Conservation (phyloP, 2,113 vertebrate species). For the Embiotoca jacksoni region DNA sequence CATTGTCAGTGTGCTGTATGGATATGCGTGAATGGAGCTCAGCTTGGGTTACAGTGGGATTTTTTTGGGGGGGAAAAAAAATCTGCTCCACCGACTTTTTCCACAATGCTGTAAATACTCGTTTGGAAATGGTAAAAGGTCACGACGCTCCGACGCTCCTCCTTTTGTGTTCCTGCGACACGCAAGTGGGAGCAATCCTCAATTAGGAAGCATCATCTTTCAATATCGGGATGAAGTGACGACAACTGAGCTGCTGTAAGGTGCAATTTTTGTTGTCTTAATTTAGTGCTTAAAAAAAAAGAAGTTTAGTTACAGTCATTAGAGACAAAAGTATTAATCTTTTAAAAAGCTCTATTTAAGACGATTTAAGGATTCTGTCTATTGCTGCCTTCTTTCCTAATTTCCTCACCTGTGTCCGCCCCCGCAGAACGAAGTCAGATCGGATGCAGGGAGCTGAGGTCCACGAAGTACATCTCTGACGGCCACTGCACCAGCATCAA, state of each 20-base stretch:
- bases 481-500: slow-evolving; percentile 96
- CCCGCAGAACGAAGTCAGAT: slow-evolving; percentile 89
- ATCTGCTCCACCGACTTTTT: no score
- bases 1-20: slow-evolving; percentile 75
- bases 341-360: no score
- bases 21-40: slow-evolving; percentile 67
- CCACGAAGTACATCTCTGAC: slow-evolving; percentile 97
- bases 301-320: no score
- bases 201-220: no score
- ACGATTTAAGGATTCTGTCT: background rate
- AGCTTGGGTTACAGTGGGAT: slow-evolving; percentile 74
- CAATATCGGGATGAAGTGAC: no score
- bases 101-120: no score
- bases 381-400: background rate
- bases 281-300: no score
- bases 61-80: slow-evolving; percentile 3
- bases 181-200: background rate
- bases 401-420: background rate
- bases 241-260: no score
- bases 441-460: slow-evolving; percentile 94
- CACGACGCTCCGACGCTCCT: background rate
- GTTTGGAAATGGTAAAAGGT: slow-evolving; percentile 29
- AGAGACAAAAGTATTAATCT: no score
- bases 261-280: no score
- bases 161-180: background rate